Percentiles rank a stretch among this genome's conserved stretches.
Conservation (phyloP, 2,888 invertebrate species). For the Pachymerium ferrugineum region DNA sequence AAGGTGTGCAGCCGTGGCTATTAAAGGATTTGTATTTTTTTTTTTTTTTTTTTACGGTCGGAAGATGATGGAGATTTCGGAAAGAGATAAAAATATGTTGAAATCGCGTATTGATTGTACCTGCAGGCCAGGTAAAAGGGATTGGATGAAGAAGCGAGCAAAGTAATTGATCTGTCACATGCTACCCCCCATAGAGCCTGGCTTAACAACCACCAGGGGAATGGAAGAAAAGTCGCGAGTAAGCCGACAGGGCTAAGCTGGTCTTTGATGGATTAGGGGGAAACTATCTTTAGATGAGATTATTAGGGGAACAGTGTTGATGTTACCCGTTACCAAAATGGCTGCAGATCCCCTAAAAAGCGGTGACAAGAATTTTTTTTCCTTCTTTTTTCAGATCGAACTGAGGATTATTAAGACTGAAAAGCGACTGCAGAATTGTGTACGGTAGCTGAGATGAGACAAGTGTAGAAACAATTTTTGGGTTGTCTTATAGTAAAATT, state of each 20-base stretch:
- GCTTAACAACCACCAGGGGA: conserved; percentile 24
- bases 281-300: conserved; percentile 29
- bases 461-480: no score
- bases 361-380: neutral
- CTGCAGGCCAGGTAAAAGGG: conserved; percentile 21
- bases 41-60: neutral
- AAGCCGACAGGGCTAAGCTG: conserved; percentile 29
- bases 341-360: conserved; percentile 11
- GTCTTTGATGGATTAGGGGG: conserved; percentile 27
- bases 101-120: conserved; percentile 15
- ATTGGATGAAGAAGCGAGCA: conserved; percentile 25
- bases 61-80: neutral
- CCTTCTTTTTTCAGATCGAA: neutral
- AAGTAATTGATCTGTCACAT: conserved; percentile 24
- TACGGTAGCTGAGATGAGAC: no score
- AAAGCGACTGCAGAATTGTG: no score
- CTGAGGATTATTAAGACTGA: neutral
- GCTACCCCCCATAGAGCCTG: conserved; percentile 4
- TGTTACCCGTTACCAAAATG: conserved; percentile 25
- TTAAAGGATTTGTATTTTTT: neutral
- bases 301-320: conserved; percentile 23
- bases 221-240: conserved; percentile 25
- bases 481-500: no score
- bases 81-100: neutral
- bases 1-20: neutral